Conservation (phyloP, 2,888 invertebrate species). For the Ophraella communa region DNA sequence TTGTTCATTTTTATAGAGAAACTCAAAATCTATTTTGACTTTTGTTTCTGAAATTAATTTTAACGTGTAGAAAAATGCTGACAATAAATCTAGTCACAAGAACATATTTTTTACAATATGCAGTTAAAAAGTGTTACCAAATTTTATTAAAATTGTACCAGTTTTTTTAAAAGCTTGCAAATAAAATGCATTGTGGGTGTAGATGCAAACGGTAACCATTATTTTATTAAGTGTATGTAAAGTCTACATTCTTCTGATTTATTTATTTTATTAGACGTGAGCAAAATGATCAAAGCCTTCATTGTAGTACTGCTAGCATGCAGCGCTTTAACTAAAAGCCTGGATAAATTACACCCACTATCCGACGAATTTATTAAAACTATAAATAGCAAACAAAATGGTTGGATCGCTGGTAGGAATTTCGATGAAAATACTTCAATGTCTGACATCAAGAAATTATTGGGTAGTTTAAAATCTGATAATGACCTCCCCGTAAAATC, state of each 20-base stretch:
- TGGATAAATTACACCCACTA: conserved; percentile 60
- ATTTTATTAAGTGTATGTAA: no score
- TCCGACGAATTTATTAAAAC: conserved; percentile 75
- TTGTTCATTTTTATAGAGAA: no score
- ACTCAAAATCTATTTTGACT: no score
- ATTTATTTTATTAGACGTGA: background rate
- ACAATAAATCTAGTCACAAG: no score
- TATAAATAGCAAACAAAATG: conserved; percentile 71
- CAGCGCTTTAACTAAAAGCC: background rate
- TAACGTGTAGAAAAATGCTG: no score
- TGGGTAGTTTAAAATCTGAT: conserved; percentile 66
- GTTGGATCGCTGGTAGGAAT: conserved; percentile 83
- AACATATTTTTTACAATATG: no score
- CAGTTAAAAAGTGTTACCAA: no score
- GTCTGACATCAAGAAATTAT: conserved; percentile 68
- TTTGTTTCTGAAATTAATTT: no score
- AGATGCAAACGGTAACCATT: no score
- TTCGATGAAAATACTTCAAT: conserved; percentile 68
- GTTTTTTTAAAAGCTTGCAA: no score
- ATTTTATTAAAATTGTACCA: no score
- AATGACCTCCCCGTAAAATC: background rate
- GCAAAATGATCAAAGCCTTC: background rate
- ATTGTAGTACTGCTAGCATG: background rate
- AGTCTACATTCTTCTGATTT: background rate
- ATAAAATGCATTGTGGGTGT: no score